Base-by-base conservation (phyloP, 2,113 vertebrate species). In the Percina caprodes region DNA sequence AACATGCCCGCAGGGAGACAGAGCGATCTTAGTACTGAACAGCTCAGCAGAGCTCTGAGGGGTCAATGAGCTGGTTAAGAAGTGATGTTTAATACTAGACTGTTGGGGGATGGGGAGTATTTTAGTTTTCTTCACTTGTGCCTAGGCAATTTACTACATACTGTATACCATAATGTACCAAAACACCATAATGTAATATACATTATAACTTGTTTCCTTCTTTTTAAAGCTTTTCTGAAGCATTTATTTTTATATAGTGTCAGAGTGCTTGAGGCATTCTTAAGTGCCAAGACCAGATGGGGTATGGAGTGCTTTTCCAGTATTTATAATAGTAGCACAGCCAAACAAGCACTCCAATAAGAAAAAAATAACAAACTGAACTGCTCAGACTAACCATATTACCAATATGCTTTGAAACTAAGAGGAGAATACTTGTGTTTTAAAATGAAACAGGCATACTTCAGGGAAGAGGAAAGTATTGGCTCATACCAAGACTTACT, bases 1-100 rank as follows among this genome's bases (percentile, higher is more conserved):
- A 73, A 49, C 33, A 33, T 86, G 85, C 72, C 88, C 77, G 49
- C 35, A 91, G 86, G 83, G 83, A 87, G 80, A 69, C 60, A 24
- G 30, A 79, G 79, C 23, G 68, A 84, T 88, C 73, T 76, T 70
- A 78, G 74, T 45, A 52, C 49, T 69, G 87, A 83, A 83, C 80
- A 88, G 86, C 88, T 89, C 88, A 88, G 90, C 85, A 87, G 75
- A 84, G 81, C 86, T 90, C 80, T 39, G 69, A 83, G 72, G 84
- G 87, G 85, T 93, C 92, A 92, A 91, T 91, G 88, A 93, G 92
- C 86, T 90, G 86, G 89, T 92, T 86, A 93, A 92, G 88, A 84
- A 94, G 76, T 87, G 83, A 93, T 94, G 88, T 86, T 88, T 88
- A 87, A 93, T 85, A 77, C 85, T 59, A 80, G 75, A 82, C 72